Percentiles rank a stretch among this genome's conserved stretches.
These are phyloP conservation scores for Basileuterus tristriatus DNA, from an alignment of 2,797 vertebrate genomes.

Conservation along the genomic window DNA sequence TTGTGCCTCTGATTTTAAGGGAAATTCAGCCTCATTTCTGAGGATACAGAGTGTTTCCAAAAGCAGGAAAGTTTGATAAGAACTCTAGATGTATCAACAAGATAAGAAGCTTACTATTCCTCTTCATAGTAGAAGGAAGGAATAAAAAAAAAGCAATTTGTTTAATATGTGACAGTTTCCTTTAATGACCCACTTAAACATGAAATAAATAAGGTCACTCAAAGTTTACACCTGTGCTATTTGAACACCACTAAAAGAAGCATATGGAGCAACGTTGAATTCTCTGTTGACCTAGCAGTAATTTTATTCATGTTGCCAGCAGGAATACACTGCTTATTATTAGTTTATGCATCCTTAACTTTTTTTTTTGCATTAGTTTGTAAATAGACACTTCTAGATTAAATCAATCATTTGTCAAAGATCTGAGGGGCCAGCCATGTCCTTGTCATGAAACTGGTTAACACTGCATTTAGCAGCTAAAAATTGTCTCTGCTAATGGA, in stretches of 20 bases:
- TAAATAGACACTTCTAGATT: slow-evolving; percentile 33
- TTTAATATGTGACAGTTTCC: background rate
- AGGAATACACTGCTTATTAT: slow-evolving; percentile 34
- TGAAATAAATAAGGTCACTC: background rate
- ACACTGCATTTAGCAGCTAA: slow-evolving; percentile 31
- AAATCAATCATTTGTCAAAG: slow-evolving; percentile 51
- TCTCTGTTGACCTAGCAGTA: slow-evolving; percentile 4
- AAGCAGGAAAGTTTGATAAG: background rate
- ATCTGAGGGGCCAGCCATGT: background rate
- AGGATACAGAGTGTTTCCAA: background rate
- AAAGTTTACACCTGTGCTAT: background rate
- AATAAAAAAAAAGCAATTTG: background rate
- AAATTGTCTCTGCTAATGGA: slow-evolving; percentile 29
- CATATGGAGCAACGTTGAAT: background rate
- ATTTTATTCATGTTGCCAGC: background rate
- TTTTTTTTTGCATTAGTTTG: slow-evolving; percentile 21
- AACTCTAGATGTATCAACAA: background rate
- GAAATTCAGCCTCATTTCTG: background rate
- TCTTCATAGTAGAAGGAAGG: background rate
- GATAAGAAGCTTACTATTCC: background rate
- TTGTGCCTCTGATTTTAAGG: background rate
- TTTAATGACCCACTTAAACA: background rate
- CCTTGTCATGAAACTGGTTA: slow-evolving; percentile 23
- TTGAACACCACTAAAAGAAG: background rate
- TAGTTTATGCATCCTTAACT: slow-evolving; percentile 15